Conservation (phyloP, 1,140 invertebrate species). For the Myzus persicae region DNA sequence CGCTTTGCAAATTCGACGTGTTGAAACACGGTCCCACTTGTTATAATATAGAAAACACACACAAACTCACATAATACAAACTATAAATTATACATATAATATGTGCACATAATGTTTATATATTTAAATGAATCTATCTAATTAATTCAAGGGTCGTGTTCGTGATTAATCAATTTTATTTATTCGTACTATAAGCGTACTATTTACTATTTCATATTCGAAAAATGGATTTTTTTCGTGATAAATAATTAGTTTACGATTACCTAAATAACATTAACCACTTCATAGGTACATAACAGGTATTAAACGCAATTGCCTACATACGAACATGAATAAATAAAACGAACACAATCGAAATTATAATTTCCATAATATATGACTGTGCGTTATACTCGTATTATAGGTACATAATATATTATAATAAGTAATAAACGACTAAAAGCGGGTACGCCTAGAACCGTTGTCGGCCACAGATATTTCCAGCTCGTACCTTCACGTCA, state of each 20-base stretch:
- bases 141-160: background rate
- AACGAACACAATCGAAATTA: background rate
- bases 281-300: background rate
- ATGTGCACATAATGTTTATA: background rate
- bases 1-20: background rate
- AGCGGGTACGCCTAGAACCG: background rate
- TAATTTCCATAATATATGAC: background rate
- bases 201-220: no score
- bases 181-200: background rate
- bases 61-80: background rate
- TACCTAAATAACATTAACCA: background rate
- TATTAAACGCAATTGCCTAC: background rate
- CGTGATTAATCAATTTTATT: background rate
- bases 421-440: background rate
- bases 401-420: background rate
- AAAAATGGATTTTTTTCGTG: background rate
- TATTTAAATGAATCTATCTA: background rate
- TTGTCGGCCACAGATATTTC: background rate
- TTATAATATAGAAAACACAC: background rate
- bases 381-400: no score
- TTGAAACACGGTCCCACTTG: background rate
- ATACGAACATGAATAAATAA: background rate
- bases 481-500: background rate
- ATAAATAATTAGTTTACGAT: background rate
- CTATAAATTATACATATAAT: background rate